Conservation (phyloP, 2,888 invertebrate species). For the Marasmarcha lunaedactyla region DNA sequence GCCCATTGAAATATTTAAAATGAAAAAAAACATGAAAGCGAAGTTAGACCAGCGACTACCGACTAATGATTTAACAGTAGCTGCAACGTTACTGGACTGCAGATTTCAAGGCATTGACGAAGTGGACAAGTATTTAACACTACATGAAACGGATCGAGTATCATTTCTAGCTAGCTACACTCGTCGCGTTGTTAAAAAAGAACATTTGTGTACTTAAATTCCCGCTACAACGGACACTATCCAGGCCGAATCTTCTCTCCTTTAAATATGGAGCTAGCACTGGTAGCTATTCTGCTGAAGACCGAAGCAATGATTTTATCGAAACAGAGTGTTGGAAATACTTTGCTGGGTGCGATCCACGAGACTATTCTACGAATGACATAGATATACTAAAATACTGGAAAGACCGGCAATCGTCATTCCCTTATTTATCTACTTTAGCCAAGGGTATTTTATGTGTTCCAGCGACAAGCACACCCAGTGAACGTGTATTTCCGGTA, state of each 20-base stretch:
- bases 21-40: constrained; percentile 2
- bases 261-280: too few relatives aligned
- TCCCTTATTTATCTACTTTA: neutral
- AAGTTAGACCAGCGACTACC: constrained; percentile 11
- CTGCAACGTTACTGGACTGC: constrained; percentile 5
- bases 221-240: too few relatives aligned
- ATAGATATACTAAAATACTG: too few relatives aligned
- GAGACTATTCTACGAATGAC: neutral
- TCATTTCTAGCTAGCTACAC: too few relatives aligned
- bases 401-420: too few relatives aligned
- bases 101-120: constrained; percentile 2
- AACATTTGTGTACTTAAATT: too few relatives aligned
- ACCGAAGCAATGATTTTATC: constrained; percentile 3
- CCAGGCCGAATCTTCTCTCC: too few relatives aligned
- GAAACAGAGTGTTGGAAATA: constrained; percentile 5
- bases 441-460: constrained; percentile 6
- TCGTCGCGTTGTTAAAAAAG: too few relatives aligned
- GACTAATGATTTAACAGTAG: constrained; percentile 2
- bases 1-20: too few relatives aligned
- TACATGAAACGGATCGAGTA: too few relatives aligned
- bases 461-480: constrained; percentile 10
- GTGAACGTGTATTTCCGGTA: constrained; percentile 8
- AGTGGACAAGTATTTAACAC: constrained; percentile 2
- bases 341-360: constrained; percentile 1
- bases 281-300: too few relatives aligned